These are phyloP conservation scores for Steinernema scapterisci DNA, from an alignment of 2,888 invertebrate genomes.

Conservation along the genomic window DNA sequence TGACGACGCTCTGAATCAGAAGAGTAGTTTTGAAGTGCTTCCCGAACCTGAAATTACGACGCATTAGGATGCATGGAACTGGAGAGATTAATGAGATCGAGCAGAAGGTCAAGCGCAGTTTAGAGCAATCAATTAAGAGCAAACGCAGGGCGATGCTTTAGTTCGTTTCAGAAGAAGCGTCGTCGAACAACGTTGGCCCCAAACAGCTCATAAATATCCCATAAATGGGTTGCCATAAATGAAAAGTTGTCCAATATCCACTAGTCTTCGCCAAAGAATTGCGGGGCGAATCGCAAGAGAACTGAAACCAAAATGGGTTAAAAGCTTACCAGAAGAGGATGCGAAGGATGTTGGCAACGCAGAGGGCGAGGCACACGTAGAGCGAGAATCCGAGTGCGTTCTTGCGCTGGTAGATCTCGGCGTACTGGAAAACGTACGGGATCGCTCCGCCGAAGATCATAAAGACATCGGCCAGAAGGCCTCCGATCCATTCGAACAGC, in stretches of 20 bases:
- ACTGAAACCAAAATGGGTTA: no score
- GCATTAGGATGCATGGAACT: neutral
- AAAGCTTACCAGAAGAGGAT: slow-evolving; percentile 91
- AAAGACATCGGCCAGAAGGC: slow-evolving; percentile 42
- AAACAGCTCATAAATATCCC: no score
- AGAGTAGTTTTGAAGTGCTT: slow-evolving; percentile 93
- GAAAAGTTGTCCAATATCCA: no score
- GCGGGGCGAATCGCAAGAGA: no score
- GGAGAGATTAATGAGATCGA: neutral
- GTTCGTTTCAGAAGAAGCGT: no score
- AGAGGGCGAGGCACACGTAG: slow-evolving; percentile 90
- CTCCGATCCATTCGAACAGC: slow-evolving; percentile 3
- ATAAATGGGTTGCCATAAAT: no score
- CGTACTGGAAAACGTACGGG: slow-evolving; percentile 73
- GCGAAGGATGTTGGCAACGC: slow-evolving; percentile 92
- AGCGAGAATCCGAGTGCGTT: slow-evolving; percentile 82
- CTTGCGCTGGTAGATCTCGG: slow-evolving; percentile 78
- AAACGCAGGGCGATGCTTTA: neutral
- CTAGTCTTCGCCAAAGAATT: no score
- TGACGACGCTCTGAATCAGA: slow-evolving; percentile 91
- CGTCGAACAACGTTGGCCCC: no score
- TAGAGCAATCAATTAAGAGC: no score
- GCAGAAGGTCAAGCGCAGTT: no score
- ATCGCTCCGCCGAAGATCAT: slow-evolving; percentile 56
- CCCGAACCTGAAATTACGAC: slow-evolving; percentile 83